Evolutionary conservation across 2,797 vertebrate species (phyloP).

Genomic region (Myoxocephalus aenaeus): DNA sequence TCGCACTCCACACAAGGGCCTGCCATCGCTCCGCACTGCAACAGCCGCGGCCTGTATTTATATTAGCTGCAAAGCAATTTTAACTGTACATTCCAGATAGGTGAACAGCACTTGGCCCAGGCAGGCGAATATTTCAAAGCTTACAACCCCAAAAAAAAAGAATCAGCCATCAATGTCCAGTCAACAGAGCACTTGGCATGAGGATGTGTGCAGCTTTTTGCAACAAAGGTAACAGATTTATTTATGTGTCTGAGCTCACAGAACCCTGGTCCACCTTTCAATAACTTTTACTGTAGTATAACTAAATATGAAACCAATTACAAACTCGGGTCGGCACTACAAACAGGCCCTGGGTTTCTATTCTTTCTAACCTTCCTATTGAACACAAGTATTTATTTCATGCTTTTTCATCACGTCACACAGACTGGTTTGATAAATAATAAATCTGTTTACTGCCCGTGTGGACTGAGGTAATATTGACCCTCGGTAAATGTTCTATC

Average conservation of each 20-base stretch:
- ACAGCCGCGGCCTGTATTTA: conserved; percentile 75
- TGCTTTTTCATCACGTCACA: conserved; percentile 69
- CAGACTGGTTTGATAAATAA: conserved; percentile 73
- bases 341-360: conserved; percentile 55
- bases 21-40: conserved; percentile 65
- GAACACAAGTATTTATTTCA: conserved; percentile 57
- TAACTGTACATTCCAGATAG: conserved; percentile 86
- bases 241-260: conserved; percentile 81
- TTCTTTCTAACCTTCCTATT: conserved; percentile 40
- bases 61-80: conserved; percentile 80
- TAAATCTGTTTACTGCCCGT: conserved; percentile 74
- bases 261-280: conserved; percentile 70
- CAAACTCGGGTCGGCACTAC: conserved; percentile 63
- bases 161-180: conserved; percentile 74
- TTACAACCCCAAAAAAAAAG: conserved; percentile 61
- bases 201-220: conserved; percentile 64
- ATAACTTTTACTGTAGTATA: conserved; percentile 71
- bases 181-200: conserved; percentile 76
- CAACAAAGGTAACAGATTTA: conserved; percentile 77
- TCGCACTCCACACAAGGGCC: conserved; percentile 52
- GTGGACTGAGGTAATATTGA: conserved; percentile 72
- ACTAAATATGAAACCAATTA: conserved; percentile 84
- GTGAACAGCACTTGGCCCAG: conserved; percentile 80
- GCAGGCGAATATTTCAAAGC: conserved; percentile 76
- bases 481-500: conserved; percentile 72